These are phyloP conservation scores for Sitta europaea DNA, from an alignment of 2,113 vertebrate species.

Conservation along the genomic window DNA sequence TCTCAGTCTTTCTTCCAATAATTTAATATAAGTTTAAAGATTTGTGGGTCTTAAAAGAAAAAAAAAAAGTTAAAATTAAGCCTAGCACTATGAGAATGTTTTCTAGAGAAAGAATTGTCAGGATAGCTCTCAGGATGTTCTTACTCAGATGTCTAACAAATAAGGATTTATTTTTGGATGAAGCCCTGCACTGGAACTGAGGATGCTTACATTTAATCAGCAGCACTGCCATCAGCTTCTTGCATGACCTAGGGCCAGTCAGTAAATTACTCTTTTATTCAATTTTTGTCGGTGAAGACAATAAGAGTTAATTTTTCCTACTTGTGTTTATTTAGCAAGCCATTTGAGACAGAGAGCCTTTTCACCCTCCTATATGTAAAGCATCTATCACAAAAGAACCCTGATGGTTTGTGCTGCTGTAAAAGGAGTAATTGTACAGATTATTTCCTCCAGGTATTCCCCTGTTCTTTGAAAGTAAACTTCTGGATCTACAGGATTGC, in stretches of 20 bases:
- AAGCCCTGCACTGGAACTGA: background rate
- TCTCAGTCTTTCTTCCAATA: background rate
- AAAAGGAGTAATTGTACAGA: background rate
- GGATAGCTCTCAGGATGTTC: background rate
- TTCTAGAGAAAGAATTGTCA: background rate
- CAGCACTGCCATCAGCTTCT: background rate
- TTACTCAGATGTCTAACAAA: background rate
- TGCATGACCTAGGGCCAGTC: background rate
- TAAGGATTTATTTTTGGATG: background rate
- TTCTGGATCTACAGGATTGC: background rate
- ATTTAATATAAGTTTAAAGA: conserved; percentile 2
- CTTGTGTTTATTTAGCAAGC: background rate
- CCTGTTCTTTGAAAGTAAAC: background rate
- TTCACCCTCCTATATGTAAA: background rate
- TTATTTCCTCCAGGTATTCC: background rate
- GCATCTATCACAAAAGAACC: background rate
- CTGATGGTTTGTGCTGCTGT: background rate
- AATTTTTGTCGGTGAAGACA: background rate
- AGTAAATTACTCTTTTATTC: background rate
- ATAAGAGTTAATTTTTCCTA: background rate
- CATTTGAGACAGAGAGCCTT: background rate
- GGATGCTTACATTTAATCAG: background rate
- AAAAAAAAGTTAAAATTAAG: background rate
- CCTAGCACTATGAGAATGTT: background rate
- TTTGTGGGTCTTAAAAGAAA: background rate